Percentiles rank a stretch among this genome's conserved stretches.
These are phyloP conservation scores for Pseudomyrmex gracilis DNA, from an alignment of 1,140 invertebrate species.

Conservation along the genomic window DNA sequence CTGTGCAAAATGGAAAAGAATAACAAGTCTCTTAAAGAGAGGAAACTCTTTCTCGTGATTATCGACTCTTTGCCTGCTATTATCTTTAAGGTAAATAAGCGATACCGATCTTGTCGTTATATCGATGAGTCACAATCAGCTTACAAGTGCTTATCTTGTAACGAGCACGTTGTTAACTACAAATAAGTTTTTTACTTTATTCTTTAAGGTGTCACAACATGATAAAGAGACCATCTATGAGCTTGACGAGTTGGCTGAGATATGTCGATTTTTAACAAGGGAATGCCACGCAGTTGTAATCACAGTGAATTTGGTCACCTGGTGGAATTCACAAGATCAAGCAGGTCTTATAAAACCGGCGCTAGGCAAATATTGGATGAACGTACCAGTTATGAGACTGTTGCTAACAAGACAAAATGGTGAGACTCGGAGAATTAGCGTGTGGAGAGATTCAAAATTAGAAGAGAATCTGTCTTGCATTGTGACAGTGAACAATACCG, in stretches of 20 bases:
- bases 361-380: constrained; percentile 83
- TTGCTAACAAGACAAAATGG: constrained; percentile 73
- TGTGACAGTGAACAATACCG: constrained; percentile 70
- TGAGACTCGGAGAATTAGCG: constrained; percentile 74
- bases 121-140: too few relatives aligned
- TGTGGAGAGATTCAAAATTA: constrained; percentile 82
- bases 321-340: constrained; percentile 84
- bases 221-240: constrained; percentile 76
- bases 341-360: constrained; percentile 74
- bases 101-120: background rate
- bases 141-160: background rate
- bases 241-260: constrained; percentile 86
- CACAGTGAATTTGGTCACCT: constrained; percentile 87
- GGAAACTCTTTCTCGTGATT: constrained; percentile 85
- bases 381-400: constrained; percentile 81
- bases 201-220: constrained; percentile 33
- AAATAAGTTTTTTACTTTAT: constrained; percentile 12
- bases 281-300: constrained; percentile 86
- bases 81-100: constrained; percentile 75
- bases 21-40: constrained; percentile 64
- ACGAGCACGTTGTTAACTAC: background rate
- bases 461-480: constrained; percentile 62
- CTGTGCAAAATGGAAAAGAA: constrained; percentile 78
- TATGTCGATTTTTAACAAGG: constrained; percentile 85
- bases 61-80: constrained; percentile 88